These are phyloP conservation scores for Caenorhabditis parvicauda DNA, from an alignment of 2,888 invertebrate genomes.

Conservation along the genomic window DNA sequence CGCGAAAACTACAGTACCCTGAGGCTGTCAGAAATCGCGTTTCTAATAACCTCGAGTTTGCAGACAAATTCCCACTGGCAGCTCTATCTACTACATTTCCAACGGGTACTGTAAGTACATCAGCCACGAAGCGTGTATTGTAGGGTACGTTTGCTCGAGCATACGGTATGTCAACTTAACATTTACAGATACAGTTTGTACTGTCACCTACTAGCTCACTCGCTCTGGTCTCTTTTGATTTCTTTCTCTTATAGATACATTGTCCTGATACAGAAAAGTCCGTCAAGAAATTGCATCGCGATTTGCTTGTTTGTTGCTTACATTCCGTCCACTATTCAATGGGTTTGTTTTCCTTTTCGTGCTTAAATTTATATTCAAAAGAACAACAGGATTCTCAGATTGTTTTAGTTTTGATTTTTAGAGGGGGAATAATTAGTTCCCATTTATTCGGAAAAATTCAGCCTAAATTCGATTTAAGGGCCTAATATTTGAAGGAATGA, in stretches of 20 bases:
- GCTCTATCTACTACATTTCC: conserved; percentile 4
- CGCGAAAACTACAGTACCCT: too few species aligned
- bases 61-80: conserved; percentile 5
- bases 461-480: too few species aligned
- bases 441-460: too few species aligned
- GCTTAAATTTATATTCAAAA: too few species aligned
- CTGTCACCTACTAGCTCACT: conserved; percentile 5
- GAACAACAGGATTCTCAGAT: too few species aligned
- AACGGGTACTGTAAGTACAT: conserved; percentile 7
- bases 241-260: conserved; percentile 8
- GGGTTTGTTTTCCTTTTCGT: too few species aligned
- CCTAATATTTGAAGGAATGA: too few species aligned
- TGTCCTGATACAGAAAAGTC: conserved; percentile 4
- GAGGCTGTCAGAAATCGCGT: too few species aligned
- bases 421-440: too few species aligned
- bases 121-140: conserved; percentile 1
- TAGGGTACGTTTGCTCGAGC: conserved; percentile 6
- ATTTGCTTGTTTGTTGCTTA: conserved; percentile 3
- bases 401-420: too few species aligned
- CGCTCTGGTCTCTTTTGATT: conserved; percentile 5
- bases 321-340: conserved; percentile 4
- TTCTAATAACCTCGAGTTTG: too few species aligned
- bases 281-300: neutral
- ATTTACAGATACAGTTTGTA: conserved; percentile 10
- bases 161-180: too few species aligned